These are phyloP conservation scores for Margaritifera margaritifera DNA, from an alignment of 2,888 invertebrate species.

Conservation along the genomic window DNA sequence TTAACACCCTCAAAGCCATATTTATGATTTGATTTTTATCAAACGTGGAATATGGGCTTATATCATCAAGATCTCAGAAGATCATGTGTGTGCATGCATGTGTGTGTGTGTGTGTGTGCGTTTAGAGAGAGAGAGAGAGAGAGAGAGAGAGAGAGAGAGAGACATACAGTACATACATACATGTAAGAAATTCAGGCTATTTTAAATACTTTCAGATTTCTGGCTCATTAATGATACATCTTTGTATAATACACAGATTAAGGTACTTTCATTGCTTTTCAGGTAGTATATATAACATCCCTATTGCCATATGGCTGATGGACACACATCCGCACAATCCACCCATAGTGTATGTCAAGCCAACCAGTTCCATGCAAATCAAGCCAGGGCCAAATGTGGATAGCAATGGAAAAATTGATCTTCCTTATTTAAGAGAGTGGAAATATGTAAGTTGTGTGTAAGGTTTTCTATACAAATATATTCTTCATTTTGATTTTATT, in stretches of 20 bases:
- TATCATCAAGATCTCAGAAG: no score
- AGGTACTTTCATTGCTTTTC: conserved; percentile 30
- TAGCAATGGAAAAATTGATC: conserved; percentile 93
- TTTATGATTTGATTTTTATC: no score
- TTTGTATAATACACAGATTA: neutral
- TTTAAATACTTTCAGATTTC: neutral
- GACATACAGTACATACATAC: no score
- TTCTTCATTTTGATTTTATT: neutral
- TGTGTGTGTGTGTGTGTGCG: no score
- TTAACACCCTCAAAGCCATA: no score
- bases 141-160: no score
- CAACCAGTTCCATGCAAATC: conserved; percentile 95
- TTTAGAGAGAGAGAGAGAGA: no score
- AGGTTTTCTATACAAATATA: neutral
- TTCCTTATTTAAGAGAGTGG: conserved; percentile 98
- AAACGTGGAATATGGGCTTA: no score
- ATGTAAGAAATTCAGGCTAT: no score
- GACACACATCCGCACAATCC: conserved; percentile 98
- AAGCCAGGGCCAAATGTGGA: conserved; percentile 96
- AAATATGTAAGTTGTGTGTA: conserved; percentile 64
- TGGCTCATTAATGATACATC: neutral
- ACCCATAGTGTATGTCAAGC: conserved; percentile 90
- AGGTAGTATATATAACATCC: conserved; percentile 93
- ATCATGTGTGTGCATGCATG: no score
- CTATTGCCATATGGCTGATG: conserved; percentile 95